Evolutionary conservation across 2,888 invertebrate species (phyloP).

Genomic region (Pecten maximus): DNA sequence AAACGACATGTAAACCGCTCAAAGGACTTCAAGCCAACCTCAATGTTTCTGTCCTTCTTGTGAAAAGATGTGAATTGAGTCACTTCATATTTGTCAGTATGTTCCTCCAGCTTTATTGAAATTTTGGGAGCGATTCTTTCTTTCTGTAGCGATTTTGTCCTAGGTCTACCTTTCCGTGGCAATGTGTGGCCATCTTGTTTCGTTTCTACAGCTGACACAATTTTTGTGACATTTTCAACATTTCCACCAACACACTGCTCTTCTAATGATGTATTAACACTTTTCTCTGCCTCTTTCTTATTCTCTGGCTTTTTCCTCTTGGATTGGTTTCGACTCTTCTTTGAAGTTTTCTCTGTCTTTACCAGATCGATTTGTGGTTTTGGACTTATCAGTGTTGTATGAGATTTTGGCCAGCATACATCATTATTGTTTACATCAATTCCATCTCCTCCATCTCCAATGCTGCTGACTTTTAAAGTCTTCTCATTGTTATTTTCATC

Average conservation of each 20-base stretch:
- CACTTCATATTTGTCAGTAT: background rate
- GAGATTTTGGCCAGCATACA: background rate
- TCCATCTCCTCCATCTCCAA: background rate
- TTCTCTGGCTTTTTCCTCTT: background rate
- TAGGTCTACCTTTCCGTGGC: background rate
- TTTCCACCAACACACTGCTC: background rate
- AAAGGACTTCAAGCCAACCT: slow-evolving; percentile 7
- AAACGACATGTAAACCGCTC: slow-evolving; percentile 21
- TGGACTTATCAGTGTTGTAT: background rate
- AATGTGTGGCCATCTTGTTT: background rate
- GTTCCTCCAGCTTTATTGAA: background rate
- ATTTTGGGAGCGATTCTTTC: background rate
- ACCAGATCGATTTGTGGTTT: background rate
- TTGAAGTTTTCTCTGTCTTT: background rate
- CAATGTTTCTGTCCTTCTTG: slow-evolving; percentile 21
- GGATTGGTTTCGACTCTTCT: background rate
- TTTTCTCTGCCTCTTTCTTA: background rate
- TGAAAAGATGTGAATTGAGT: background rate
- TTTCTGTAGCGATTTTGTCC: background rate
- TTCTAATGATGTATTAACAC: background rate
- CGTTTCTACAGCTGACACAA: background rate
- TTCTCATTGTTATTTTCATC: slow-evolving; percentile 5
- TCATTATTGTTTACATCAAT: slow-evolving; percentile 11
- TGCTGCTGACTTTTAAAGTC: background rate
- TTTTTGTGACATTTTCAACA: background rate